Evolutionary conservation across 1,140 invertebrate species (phyloP).

Genomic region (Trichoplusia ni): DNA sequence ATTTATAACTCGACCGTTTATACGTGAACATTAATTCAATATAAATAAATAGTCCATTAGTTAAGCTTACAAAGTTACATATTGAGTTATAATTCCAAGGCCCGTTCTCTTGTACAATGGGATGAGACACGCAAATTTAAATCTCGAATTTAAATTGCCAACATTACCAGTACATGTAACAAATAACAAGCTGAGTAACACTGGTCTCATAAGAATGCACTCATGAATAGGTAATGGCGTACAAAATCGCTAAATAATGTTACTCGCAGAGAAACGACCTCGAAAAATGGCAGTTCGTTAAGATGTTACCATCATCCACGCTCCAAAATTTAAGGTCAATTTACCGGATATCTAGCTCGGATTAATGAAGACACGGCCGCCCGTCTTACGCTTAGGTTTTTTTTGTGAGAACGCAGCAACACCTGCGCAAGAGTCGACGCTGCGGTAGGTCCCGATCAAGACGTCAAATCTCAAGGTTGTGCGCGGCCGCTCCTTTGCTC

Average conservation of each 20-base stretch:
- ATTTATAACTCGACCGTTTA: background rate
- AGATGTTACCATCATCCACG: constrained; percentile 25
- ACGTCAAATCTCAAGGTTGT: constrained; percentile 79
- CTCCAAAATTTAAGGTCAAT: constrained; percentile 58
- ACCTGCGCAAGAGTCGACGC: constrained; percentile 71
- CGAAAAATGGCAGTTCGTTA: constrained; percentile 18
- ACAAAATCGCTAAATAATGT: constrained; percentile 11
- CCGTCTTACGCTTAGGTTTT: constrained; percentile 69
- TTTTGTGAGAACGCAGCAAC: constrained; percentile 63
- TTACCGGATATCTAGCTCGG: constrained; percentile 53
- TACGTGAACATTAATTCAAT: constrained; percentile 5
- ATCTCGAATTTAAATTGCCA: background rate
- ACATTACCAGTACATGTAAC: constrained; percentile 4
- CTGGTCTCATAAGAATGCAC: constrained; percentile 4
- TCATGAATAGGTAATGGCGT: constrained; percentile 1
- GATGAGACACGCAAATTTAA: no score
- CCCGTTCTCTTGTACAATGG: no score
- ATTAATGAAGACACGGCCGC: constrained; percentile 65
- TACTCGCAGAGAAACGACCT: background rate
- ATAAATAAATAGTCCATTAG: constrained; percentile 5
- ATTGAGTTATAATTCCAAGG: background rate
- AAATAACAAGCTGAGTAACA: background rate
- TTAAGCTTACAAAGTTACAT: background rate
- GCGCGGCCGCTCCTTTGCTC: constrained; percentile 56
- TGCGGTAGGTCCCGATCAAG: constrained; percentile 80